phyloP scores from a whole-genome alignment of 2,797 vertebrate genomes.

The Centroberyx gerrardi region DNA sequence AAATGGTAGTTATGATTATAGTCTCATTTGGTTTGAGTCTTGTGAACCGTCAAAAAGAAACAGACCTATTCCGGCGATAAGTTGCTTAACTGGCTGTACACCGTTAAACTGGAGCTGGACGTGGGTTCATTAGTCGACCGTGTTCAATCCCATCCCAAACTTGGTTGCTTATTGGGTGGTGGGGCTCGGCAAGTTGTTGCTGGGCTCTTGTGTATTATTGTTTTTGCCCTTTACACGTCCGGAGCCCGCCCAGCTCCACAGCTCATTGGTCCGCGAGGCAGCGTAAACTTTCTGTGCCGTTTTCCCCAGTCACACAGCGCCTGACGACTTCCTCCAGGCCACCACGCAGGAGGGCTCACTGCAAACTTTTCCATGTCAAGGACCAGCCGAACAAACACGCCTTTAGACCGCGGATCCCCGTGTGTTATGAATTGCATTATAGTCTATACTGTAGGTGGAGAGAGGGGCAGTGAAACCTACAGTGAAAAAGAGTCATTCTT shows the following conservation, averaged over 20 bases:
- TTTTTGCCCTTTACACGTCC: conserved; percentile 76
- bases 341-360: conserved; percentile 48
- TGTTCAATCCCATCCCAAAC: conserved; percentile 1
- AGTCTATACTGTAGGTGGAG: too few relatives aligned
- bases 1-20: conserved; percentile 45
- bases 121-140: conserved; percentile 26
- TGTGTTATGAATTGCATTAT: not conserved
- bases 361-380: conserved; percentile 55
- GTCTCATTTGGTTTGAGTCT: conserved; percentile 11
- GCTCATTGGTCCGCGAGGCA: conserved; percentile 76
- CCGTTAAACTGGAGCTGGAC: conserved; percentile 36
- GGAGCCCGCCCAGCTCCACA: conserved; percentile 71
- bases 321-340: conserved; percentile 73
- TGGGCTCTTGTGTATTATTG: conserved; percentile 75
- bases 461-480: too few relatives aligned
- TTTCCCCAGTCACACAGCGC: conserved; percentile 61
- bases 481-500: too few relatives aligned
- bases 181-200: conserved; percentile 64
- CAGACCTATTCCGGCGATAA: not conserved
- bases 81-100: not conserved
- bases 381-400: conserved; percentile 51
- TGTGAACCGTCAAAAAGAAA: conserved; percentile 45
- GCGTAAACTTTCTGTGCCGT: conserved; percentile 63
- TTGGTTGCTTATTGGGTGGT: conserved; percentile 42
- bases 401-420: conserved; percentile 30